phyloP scores from a whole-genome alignment of 1,140 invertebrate species.

The Lasioglossum albipes region DNA sequence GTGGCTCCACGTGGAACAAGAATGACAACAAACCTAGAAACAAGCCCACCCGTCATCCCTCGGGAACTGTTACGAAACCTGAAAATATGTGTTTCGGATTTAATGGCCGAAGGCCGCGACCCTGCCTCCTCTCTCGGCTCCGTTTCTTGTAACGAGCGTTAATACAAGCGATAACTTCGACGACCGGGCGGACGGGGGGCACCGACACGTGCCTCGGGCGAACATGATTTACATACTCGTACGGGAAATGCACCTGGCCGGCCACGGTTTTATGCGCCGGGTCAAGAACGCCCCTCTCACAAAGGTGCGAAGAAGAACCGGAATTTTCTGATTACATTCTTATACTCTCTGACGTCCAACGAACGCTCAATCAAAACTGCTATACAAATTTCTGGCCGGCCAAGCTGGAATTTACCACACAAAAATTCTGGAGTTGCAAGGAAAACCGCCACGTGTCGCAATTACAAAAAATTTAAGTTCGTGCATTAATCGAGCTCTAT shows the following conservation, averaged over 20 bases:
- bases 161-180: constrained; percentile 52
- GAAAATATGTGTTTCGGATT: constrained; percentile 49
- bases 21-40: constrained; percentile 70
- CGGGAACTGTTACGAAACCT: constrained; percentile 25
- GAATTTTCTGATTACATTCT: too few species aligned
- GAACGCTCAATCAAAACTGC: too few species aligned
- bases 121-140: constrained; percentile 8
- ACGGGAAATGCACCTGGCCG: constrained; percentile 52
- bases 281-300: neutral
- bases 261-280: constrained; percentile 27
- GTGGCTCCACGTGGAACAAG: constrained; percentile 62
- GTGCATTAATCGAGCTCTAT: too few species aligned
- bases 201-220: constrained; percentile 47
- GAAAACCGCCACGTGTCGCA: too few species aligned
- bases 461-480: too few species aligned
- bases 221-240: constrained; percentile 53
- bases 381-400: too few species aligned
- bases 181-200: neutral
- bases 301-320: too few species aligned
- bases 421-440: too few species aligned
- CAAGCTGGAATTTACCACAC: too few species aligned
- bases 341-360: too few species aligned
- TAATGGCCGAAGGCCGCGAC: constrained; percentile 48
- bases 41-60: constrained; percentile 53
- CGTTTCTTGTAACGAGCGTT: constrained; percentile 44